Evolutionary conservation across 2,888 invertebrate species (phyloP), one percentile per base, ranked within the genome.

Genomic region (Ceramica pisi): DNA sequence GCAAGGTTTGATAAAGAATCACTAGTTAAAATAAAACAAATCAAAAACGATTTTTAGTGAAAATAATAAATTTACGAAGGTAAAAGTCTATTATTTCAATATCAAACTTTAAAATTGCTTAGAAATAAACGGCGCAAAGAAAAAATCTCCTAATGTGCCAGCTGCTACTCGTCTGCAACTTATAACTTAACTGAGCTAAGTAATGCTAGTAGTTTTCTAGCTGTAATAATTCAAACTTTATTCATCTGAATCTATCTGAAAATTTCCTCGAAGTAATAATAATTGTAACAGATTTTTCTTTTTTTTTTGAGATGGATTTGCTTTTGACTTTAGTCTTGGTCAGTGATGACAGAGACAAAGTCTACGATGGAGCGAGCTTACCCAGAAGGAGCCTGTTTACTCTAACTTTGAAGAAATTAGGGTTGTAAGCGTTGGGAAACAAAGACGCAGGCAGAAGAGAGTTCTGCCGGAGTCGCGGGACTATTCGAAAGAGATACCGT

Each of bases 191-290:
- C 59, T 48, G 41, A 70, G 59, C 63, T 70, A 64, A 75, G 64
- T 78, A 71, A 61, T n/a, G 16, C 64, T 38, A 31, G 60, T 56
- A 75, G 71, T 75, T 64, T 78, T 64, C 55, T 50, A 38, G 71
- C 53, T 65, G 41, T 51, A 78, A 71, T 78, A 78, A 71, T 64
- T 71, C 35, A 78, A 75, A 75, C 71, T 75, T 75, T 71, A 78
- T 78, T 78, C 26, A 75, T 78, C 61, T 71, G 19, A 78, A 64
- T 38, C 59, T 56, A 16, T 60, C 70, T 55, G 7, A 70, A 70
- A 62, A 71, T 55, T 55, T 70, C 48, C 16, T 60, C 26, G 21
- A 38, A 60, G n/a, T 14, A 50, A 44, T 48, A 46, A 51, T 4
- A 2, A 26, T 31, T 31, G 5, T 31, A 2, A 31, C 31, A n/a